These are phyloP conservation scores for Dunckerocampus dactyliophorus DNA, from an alignment of 2,113 vertebrate species.

Conservation along the genomic window DNA sequence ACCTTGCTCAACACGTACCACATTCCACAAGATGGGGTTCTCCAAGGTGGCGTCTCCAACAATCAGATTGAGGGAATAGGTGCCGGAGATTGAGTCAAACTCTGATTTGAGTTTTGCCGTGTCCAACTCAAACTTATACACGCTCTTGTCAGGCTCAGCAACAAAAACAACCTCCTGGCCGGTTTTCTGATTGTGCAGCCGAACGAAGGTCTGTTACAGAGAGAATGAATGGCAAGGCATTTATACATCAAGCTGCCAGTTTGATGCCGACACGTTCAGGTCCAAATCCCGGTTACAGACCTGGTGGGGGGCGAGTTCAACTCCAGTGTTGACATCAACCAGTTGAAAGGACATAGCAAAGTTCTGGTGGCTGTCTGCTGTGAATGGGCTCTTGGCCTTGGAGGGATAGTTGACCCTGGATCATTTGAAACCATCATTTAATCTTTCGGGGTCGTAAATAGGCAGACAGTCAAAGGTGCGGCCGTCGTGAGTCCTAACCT, in stretches of 20 bases:
- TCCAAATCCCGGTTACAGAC: slow-evolving; percentile 56
- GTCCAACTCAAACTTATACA: slow-evolving; percentile 97
- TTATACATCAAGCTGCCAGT: too few species aligned
- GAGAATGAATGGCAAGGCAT: not conserved
- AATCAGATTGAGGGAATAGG: slow-evolving; percentile 90
- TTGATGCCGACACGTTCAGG: not conserved
- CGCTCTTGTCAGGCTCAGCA: slow-evolving; percentile 92
- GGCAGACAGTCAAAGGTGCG: not conserved
- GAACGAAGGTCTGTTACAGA: slow-evolving; percentile 85
- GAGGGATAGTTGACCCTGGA: slow-evolving; percentile 87
- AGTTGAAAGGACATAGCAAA: slow-evolving; percentile 95
- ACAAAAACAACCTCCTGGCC: slow-evolving; percentile 98
- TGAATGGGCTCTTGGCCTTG: slow-evolving; percentile 87
- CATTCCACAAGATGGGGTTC: slow-evolving; percentile 95
- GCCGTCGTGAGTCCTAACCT: slow-evolving; percentile 67
- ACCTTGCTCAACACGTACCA: slow-evolving; percentile 75
- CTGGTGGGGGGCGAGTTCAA: slow-evolving; percentile 94
- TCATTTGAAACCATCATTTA: slow-evolving; percentile 39
- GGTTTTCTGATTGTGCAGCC: slow-evolving; percentile 94
- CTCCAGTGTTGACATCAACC: slow-evolving; percentile 87
- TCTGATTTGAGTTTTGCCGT: slow-evolving; percentile 88
- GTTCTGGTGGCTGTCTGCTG: slow-evolving; percentile 96
- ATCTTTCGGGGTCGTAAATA: too few species aligned
- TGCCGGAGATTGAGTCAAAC: slow-evolving; percentile 93
- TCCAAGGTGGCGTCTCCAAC: slow-evolving; percentile 95